Conservation (phyloP, 2,888 invertebrate species). For the Eupithecia centaureata region DNA sequence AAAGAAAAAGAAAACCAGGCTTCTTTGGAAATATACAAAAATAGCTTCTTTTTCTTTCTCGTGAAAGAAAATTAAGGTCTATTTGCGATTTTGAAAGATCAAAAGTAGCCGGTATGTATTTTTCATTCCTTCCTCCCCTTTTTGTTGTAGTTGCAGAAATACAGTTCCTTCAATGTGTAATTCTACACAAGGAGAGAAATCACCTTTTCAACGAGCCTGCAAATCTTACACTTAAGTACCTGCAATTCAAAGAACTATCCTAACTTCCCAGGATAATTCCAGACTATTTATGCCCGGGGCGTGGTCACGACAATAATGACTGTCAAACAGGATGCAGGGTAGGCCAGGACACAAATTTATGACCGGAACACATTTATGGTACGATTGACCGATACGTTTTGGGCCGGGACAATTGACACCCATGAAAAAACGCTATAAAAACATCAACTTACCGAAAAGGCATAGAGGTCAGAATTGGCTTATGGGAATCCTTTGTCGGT, state of each 20-base stretch:
- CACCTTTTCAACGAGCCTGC: background rate
- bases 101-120: too few species aligned
- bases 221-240: background rate
- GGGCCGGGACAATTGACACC: slow-evolving; percentile 28
- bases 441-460: background rate
- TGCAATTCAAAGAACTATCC: slow-evolving; percentile 22
- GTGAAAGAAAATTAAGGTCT: too few species aligned
- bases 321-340: slow-evolving; percentile 68
- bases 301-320: slow-evolving; percentile 65
- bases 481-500: slow-evolving; percentile 1
- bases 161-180: too few species aligned
- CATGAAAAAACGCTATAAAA: slow-evolving; percentile 15
- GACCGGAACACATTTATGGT: slow-evolving; percentile 75
- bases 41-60: too few species aligned
- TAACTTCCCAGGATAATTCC: slow-evolving; percentile 49
- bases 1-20: too few species aligned
- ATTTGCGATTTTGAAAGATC: too few species aligned
- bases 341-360: slow-evolving; percentile 63
- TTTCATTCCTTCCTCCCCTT: too few species aligned
- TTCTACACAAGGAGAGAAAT: background rate
- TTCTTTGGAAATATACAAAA: too few species aligned
- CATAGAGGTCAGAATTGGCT: background rate
- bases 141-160: too few species aligned
- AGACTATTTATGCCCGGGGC: slow-evolving; percentile 58
- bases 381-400: slow-evolving; percentile 63